Evolutionary conservation across 92 coral and sea anemone genomes (phyloP).

Genomic region (Metridium senile): DNA sequence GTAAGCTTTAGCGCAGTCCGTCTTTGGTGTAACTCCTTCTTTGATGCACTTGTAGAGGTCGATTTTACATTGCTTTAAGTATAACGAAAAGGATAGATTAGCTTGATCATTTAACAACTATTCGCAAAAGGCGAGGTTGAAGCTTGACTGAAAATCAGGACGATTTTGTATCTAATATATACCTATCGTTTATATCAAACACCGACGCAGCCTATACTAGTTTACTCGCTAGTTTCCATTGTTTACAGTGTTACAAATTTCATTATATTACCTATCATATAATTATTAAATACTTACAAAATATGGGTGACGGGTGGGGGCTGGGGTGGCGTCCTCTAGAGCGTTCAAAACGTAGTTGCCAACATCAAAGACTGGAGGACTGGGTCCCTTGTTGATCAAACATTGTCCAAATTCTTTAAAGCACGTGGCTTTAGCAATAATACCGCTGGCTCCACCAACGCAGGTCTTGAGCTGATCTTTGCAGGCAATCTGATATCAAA

Average conservation of each 20-base stretch:
- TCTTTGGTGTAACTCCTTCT: conserved; percentile 30
- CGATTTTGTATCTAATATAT: too few relatives aligned
- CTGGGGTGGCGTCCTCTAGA: conserved; percentile 45
- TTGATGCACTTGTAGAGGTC: conserved; percentile 60
- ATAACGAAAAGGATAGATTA: neutral
- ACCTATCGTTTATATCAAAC: too few relatives aligned
- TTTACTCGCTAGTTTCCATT: too few relatives aligned
- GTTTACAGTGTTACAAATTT: too few relatives aligned
- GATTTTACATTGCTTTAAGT: conserved; percentile 59
- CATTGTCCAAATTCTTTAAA: conserved; percentile 33
- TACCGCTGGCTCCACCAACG: conserved; percentile 13
- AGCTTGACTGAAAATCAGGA: too few relatives aligned
- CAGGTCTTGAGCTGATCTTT: conserved; percentile 40
- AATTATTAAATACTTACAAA: conserved; percentile 66
- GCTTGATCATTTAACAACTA: neutral
- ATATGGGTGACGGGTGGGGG: conserved; percentile 62
- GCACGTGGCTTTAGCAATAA: conserved; percentile 39
- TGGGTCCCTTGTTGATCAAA: conserved; percentile 51
- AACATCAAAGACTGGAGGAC: conserved; percentile 34
- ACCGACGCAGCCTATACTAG: too few relatives aligned
- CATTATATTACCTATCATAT: too few relatives aligned
- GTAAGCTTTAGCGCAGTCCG: conserved; percentile 51
- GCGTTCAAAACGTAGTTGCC: conserved; percentile 39
- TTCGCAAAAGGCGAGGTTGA: too few relatives aligned
- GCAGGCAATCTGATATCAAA: conserved; percentile 30